Evolutionary conservation across 23 tunicate species (phyloP).

Genomic region (Aplidium turbinatum): DNA sequence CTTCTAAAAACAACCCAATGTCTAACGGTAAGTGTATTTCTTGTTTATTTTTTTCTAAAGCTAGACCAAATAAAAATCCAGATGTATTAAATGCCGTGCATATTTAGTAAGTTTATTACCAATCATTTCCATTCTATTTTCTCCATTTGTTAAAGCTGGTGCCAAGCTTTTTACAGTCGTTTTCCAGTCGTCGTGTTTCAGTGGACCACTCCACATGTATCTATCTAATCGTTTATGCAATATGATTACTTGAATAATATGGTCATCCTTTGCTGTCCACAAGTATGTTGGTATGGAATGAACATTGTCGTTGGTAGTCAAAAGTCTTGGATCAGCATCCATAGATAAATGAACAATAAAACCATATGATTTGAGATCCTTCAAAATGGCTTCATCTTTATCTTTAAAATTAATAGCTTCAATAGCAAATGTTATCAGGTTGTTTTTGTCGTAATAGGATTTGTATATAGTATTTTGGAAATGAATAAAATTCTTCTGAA

Average conservation of each 20-base stretch:
- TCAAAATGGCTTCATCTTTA: slow-evolving; percentile 16
- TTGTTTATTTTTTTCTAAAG: slow-evolving; percentile 40
- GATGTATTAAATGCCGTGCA: slow-evolving; percentile 63
- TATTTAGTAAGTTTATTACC: slow-evolving; percentile 64
- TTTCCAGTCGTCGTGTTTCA: slow-evolving; percentile 55
- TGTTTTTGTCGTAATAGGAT: slow-evolving; percentile 60
- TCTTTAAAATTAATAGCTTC: slow-evolving; percentile 42
- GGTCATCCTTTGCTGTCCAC: slow-evolving; percentile 65
- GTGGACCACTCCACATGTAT: slow-evolving; percentile 58
- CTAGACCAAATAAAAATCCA: slow-evolving; percentile 15
- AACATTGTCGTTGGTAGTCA: not conserved
- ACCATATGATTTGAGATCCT: slow-evolving; percentile 24
- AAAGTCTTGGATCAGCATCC: slow-evolving; percentile 40
- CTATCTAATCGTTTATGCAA: slow-evolving; percentile 43
- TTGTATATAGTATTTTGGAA: slow-evolving; percentile 50
- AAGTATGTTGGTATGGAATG: slow-evolving; percentile 45
- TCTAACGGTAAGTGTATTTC: slow-evolving; percentile 44
- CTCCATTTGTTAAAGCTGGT: slow-evolving; percentile 36
- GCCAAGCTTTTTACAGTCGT: slow-evolving; percentile 33
- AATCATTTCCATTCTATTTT: slow-evolving; percentile 44
- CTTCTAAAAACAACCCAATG: slow-evolving; percentile 29
- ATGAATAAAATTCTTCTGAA: slow-evolving; percentile 47
- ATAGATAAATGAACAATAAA: slow-evolving; percentile 44
- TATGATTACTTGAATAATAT: slow-evolving; percentile 54
- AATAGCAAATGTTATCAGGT: slow-evolving; percentile 55